Percentiles rank a stretch among this genome's conserved stretches.
Conservation (phyloP, 2,888 invertebrate species). For the Tortrix viridana region DNA sequence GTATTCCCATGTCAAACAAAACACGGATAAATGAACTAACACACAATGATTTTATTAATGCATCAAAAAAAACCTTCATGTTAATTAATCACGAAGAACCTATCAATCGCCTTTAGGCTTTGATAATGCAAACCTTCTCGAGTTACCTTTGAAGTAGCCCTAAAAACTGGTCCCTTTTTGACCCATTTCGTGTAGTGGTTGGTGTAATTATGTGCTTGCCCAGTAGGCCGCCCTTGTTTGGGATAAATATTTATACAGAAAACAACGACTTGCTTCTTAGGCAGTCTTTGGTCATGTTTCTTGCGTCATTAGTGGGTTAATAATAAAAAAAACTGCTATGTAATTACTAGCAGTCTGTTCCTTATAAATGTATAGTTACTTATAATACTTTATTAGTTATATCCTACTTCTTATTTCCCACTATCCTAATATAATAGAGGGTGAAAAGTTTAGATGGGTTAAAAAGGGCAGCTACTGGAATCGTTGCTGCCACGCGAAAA, state of each 20-base stretch:
- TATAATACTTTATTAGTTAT: no score
- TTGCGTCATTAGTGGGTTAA: background rate
- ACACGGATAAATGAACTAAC: background rate
- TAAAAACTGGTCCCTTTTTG: conserved; percentile 15
- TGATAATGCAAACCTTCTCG: conserved; percentile 8
- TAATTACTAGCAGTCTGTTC: no score
- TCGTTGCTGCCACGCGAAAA: no score
- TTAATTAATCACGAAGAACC: conserved; percentile 2
- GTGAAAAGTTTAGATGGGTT: no score
- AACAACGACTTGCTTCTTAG: background rate
- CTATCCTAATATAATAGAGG: no score
- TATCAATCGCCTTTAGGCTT: conserved; percentile 10
- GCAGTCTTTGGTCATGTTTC: background rate
- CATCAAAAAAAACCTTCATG: background rate
- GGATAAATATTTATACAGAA: conserved; percentile 31
- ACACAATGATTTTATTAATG: background rate
- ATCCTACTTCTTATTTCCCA: no score
- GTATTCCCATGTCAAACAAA: no score
- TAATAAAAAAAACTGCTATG: background rate
- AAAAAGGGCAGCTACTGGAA: no score
- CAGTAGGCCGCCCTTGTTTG: conserved; percentile 13
- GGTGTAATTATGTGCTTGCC: conserved; percentile 29
- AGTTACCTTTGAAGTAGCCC: conserved; percentile 18
- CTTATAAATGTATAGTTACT: no score
- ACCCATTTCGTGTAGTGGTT: conserved; percentile 22